These are phyloP conservation scores for Automeris io DNA, from an alignment of 2,888 invertebrate species.

Conservation along the genomic window DNA sequence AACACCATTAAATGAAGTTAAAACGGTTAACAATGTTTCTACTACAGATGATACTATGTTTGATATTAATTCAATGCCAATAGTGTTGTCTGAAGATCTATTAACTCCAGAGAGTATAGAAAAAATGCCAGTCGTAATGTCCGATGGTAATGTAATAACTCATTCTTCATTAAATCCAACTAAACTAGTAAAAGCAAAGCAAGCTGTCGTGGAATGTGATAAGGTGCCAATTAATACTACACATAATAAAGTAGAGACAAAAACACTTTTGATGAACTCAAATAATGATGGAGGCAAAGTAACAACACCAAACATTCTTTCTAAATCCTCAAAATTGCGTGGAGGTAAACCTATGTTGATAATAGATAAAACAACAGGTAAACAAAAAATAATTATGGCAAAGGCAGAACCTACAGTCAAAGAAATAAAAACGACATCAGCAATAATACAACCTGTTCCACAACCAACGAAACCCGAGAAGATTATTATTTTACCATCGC, in stretches of 20 bases:
- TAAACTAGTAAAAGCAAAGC: constrained; percentile 51
- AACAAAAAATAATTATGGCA: constrained; percentile 67
- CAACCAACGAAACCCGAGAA: constrained; percentile 56
- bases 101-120: constrained; percentile 82
- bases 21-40: constrained; percentile 25
- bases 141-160: constrained; percentile 58
- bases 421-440: constrained; percentile 43
- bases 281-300: constrained; percentile 48
- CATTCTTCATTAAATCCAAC: constrained; percentile 39
- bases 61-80: constrained; percentile 87
- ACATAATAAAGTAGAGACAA: constrained; percentile 49
- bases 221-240: constrained; percentile 39
- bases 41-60: constrained; percentile 69
- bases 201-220: constrained; percentile 39
- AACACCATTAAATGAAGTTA: constrained; percentile 36
- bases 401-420: constrained; percentile 52
- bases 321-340: constrained; percentile 64
- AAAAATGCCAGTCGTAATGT: constrained; percentile 80
- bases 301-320: constrained; percentile 67
- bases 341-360: constrained; percentile 66
- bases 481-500: constrained; percentile 62
- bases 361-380: constrained; percentile 65
- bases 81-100: constrained; percentile 83
- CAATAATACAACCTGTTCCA: constrained; percentile 41
- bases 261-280: constrained; percentile 59